Base-by-base conservation (phyloP, 1,140 invertebrate species). In the Steinernema feltiae region DNA sequence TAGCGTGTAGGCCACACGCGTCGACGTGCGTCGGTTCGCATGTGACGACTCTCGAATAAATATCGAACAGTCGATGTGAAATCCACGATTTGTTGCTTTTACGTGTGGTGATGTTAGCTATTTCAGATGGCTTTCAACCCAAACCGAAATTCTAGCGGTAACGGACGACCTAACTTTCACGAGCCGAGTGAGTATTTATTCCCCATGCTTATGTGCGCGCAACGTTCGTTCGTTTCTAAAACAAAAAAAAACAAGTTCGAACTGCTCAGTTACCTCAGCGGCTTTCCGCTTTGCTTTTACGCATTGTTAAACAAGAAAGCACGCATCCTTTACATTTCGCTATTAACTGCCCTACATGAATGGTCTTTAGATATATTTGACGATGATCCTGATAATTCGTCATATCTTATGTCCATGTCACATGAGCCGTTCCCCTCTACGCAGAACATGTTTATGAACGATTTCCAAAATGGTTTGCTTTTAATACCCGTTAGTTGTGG, bases 281-380 rank as follows among this genome's bases (percentile, higher is more conserved):
- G n/a, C n/a, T n/a, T n/a, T n/a, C n/a, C n/a, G n/a, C n/a, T n/a
- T n/a, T n/a, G n/a, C n/a, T n/a, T n/a, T n/a, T n/a, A n/a, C n/a
- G n/a, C n/a, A 46, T 46, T 46, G 7, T 46, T 12, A n/a, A 7
- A 12, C n/a, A 46, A 46, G 7, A n/a, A 46, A 46, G 41, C n/a
- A 46, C 7, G 41, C 7, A 46, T 46, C 7, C 41, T 46, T 46
- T 46, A n/a, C 41, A 46, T 12, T 46, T 46, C n/a, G 41, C 7
- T 46, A 46, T 46, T 46, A 12, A 12, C 7, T 46, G 7, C 7
- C 41, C 41, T 7, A 46, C 41, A n/a, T n/a, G n/a, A 46, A n/a
- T 46, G 41, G 41, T n/a, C 53, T 63, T 63, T 63, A 63, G 53
- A 63, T 63, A 63, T 63, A 27, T 63, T 63, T 63, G 53, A 63